Evolutionary conservation across 2,797 vertebrate genomes (phyloP), one percentile per base, ranked within the genome.

Genomic region (Muscicapa comitata): DNA sequence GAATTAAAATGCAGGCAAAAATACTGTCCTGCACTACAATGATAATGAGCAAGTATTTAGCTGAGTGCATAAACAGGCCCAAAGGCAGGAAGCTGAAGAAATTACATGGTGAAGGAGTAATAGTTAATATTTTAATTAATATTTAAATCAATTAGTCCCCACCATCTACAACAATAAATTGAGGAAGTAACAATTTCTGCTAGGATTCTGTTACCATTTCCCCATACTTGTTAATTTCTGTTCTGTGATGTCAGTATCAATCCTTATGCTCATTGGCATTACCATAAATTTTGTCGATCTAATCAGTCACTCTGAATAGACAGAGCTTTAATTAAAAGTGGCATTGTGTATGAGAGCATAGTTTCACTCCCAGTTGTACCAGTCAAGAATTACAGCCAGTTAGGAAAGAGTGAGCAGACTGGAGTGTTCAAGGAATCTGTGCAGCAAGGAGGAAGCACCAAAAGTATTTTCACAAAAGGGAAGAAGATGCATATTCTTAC

Each of bases 61-160:
- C 26, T 62, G 37, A 77, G 51, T 58, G 51, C 4, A 35, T 82
- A 90, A 90, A 93, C 53, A 38, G 40, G 21, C 50, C 51, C 47
- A 90, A 91, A 91, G 86, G 67, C 78, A 83, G 86, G 93, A 93
- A 88, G 19, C 76, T 86, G 78, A 85, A 83, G 80, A 88, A 93
- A 91, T 84, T 7, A 61, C 74, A 62, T 11, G 11, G 47, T 66
- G 78, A 96, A 96, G 47, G 51, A 55, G 62, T 88, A 65, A 51
- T 77, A 95, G 61, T 82, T 95, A 96, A 96, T 82, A 15, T 97
- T 82, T 67, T 74, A 95, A 85, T 88, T 94, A 94, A 92, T 92
- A 78, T 50, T 95, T 94, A 95, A 94, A 76, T 55, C 88, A 94
- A 91, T 94, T 81, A 91, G 62, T 61, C 45, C 42, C 58, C 38